These are phyloP conservation scores for Perca schrenkii DNA, from an alignment of 2,113 vertebrate species.

Conservation along the genomic window DNA sequence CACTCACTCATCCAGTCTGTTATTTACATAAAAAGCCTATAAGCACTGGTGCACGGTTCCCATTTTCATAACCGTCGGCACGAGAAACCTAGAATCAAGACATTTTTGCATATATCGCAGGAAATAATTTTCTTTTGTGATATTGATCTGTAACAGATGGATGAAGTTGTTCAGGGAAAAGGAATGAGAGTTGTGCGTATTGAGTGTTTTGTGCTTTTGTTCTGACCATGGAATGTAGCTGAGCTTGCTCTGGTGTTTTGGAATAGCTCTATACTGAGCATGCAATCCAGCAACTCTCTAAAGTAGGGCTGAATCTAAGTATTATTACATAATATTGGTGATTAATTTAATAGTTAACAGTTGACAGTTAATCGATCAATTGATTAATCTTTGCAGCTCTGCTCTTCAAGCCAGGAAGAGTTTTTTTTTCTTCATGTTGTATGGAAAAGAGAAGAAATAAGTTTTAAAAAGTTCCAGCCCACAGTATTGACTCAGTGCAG, in stretches of 20 bases:
- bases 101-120: background rate
- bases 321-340: too few relatives aligned
- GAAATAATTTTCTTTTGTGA: background rate
- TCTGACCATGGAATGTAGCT: background rate
- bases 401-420: background rate
- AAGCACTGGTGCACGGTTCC: background rate
- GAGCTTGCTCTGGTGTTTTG: background rate
- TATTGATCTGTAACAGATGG: background rate
- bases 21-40: conserved; percentile 18
- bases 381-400: too few relatives aligned
- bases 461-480: conserved; percentile 39
- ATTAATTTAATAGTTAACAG: too few relatives aligned
- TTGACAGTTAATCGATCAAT: too few relatives aligned
- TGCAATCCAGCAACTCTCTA: too few relatives aligned
- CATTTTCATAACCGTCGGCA: background rate
- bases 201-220: conserved; percentile 3
- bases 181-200: background rate
- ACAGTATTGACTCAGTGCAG: conserved; percentile 46
- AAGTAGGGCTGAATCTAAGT: too few relatives aligned
- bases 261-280: background rate
- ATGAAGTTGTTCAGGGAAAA: background rate
- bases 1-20: conserved; percentile 27
- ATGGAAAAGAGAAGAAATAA: conserved; percentile 39
- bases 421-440: conserved; percentile 23
- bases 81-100: background rate